Evolutionary conservation across 1,140 invertebrate species (phyloP), one percentile per base, ranked within the genome.

Genomic region (Tetranychus cinnabarinus): DNA sequence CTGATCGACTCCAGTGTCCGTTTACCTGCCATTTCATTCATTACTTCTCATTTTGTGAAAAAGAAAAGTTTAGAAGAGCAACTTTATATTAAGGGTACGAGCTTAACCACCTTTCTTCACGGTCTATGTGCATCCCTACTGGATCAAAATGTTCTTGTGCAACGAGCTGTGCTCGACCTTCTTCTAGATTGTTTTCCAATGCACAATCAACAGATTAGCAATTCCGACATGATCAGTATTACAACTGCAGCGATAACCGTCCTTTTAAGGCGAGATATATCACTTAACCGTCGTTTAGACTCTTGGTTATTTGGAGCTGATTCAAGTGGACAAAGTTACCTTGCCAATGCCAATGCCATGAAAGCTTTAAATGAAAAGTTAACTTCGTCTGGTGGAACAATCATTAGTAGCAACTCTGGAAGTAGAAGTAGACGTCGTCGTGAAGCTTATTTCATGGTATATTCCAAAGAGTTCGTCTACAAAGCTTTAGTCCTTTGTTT

Each of bases 261-360:
- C 1, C 82, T 95, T 62, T 73, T 95, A 12, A 72, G 89, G 54
- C 76, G 90, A 65, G 90, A 95, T 70, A 89, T 91, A 83, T 91
- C 87, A 54, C 76, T 95, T 15, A 95, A 93, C 71, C 78, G 86
- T 62, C 77, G 87, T 45, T 73, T 91, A 23, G 88, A 84, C 70
- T 80, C 82, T 3, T 91, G 87, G 87, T 72, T 91, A 15, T 72
- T 88, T 56, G 85, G 84, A 23, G 78, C 77, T 31, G 83, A 86
- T 61, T 59, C n/a, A 31, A 47, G 23, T 35, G 47, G 42, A 15
- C 56, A 57, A 37, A 57, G 34, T 13, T 55, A 31, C 33, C 13
- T 57, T 13, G 15, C 35, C 12, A 39, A 36, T 36, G 37, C 12
- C 36, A 57, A 13, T 37, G 56, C 33, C 12, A 55, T 33, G 34